These are phyloP conservation scores for Papilio dardanus DNA, from an alignment of 1,140 invertebrate species.

Conservation along the genomic window DNA sequence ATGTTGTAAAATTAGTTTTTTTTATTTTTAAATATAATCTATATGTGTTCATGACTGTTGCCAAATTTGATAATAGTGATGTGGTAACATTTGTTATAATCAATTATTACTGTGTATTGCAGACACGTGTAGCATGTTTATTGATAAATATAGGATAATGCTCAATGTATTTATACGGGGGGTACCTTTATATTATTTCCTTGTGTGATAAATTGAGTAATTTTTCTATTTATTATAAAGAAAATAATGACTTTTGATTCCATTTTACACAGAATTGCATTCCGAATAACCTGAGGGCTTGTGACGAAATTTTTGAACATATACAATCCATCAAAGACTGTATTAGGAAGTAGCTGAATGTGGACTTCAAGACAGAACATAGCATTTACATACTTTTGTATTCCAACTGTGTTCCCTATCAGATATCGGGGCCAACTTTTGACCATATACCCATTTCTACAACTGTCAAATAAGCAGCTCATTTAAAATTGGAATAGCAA, in stretches of 20 bases:
- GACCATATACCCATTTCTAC: slow-evolving; percentile 31
- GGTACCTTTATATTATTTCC: slow-evolving; percentile 67
- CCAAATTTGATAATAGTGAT: slow-evolving; percentile 76
- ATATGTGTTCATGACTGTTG: slow-evolving; percentile 76
- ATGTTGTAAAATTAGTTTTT: slow-evolving; percentile 20
- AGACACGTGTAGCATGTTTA: slow-evolving; percentile 73
- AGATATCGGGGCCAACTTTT: slow-evolving; percentile 77
- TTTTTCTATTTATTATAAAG: slow-evolving; percentile 63
- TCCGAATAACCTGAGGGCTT: slow-evolving; percentile 64
- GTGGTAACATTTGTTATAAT: slow-evolving; percentile 70
- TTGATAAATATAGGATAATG: slow-evolving; percentile 74
- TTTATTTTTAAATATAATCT: slow-evolving; percentile 31
- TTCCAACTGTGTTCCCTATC: slow-evolving; percentile 74
- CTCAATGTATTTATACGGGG: slow-evolving; percentile 77
- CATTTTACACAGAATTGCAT: slow-evolving; percentile 71
- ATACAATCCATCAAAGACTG: slow-evolving; percentile 76
- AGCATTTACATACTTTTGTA: slow-evolving; percentile 68
- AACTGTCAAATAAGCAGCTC: slow-evolving; percentile 23
- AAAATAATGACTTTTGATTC: slow-evolving; percentile 59
- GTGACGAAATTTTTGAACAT: slow-evolving; percentile 62
- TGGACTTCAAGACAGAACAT: slow-evolving; percentile 38
- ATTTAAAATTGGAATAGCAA: slow-evolving; percentile 42
- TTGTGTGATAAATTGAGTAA: slow-evolving; percentile 67
- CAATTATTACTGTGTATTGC: slow-evolving; percentile 67
- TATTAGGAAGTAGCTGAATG: slow-evolving; percentile 56